Evolutionary conservation across 2,888 invertebrate genomes (phyloP).

Genomic region (Polyommatus icarus): DNA sequence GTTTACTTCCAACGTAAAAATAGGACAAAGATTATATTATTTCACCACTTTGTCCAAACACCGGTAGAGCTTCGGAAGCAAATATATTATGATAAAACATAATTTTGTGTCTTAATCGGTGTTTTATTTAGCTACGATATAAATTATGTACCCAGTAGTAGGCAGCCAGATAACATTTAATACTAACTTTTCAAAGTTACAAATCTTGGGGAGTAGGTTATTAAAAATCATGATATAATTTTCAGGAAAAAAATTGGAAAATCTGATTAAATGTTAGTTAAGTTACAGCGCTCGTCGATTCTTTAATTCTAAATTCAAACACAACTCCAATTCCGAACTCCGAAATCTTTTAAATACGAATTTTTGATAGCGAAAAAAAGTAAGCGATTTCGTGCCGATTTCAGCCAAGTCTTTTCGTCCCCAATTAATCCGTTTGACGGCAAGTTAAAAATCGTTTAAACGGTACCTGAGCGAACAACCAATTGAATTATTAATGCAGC

Average conservation of each 20-base stretch:
- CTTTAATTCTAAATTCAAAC: slow-evolving; percentile 30
- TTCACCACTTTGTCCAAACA: background rate
- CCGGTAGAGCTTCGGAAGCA: background rate
- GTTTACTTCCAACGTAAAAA: no score
- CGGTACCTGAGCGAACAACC: slow-evolving; percentile 72
- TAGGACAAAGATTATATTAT: no score
- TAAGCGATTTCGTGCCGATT: slow-evolving; percentile 35
- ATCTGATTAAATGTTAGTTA: background rate
- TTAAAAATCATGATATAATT: background rate
- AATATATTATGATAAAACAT: background rate
- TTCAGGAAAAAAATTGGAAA: background rate
- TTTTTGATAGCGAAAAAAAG: slow-evolving; percentile 34
- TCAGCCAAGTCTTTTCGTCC: slow-evolving; percentile 43
- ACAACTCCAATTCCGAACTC: slow-evolving; percentile 29
- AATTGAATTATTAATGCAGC: slow-evolving; percentile 81
- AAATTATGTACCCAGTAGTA: no score
- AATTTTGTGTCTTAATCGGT: background rate
- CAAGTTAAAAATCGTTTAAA: slow-evolving; percentile 79
- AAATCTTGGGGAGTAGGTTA: no score
- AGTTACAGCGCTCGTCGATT: background rate
- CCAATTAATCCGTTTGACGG: slow-evolving; percentile 75
- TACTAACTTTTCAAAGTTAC: no score
- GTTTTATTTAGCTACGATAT: background rate
- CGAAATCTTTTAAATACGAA: slow-evolving; percentile 31
- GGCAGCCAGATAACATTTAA: no score